Evolutionary conservation across 2,797 vertebrate species (phyloP).

Genomic region (Aeoliscus strigatus): DNA sequence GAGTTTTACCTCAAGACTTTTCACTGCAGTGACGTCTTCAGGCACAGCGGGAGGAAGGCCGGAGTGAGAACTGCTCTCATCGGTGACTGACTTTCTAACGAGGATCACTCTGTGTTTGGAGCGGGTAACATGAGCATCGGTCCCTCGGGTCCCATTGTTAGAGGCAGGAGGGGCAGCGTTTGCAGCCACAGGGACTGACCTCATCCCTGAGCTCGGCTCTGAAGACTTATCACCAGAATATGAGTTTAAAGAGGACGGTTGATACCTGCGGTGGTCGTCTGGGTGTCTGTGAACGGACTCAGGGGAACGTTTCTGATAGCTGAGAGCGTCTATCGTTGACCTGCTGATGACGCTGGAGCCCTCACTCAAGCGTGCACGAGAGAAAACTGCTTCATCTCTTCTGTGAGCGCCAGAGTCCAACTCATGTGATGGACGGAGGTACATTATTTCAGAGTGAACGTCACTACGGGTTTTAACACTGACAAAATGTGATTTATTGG

Average conservation of each 20-base stretch:
- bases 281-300: too few species aligned
- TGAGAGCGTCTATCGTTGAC: too few species aligned
- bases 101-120: constrained; percentile 35
- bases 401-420: too few species aligned
- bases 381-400: background rate
- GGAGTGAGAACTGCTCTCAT: background rate
- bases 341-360: too few species aligned
- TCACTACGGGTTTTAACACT: constrained; percentile 18
- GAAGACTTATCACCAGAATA: too few species aligned
- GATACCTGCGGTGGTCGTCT: too few species aligned
- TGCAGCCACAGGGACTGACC: constrained; percentile 2
- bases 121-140: constrained; percentile 43
- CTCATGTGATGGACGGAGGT: too few species aligned
- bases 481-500: constrained; percentile 4
- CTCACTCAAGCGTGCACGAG: too few species aligned
- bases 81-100: constrained; percentile 35
- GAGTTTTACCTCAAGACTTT: background rate
- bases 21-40: constrained; percentile 3
- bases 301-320: too few species aligned
- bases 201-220: too few species aligned
- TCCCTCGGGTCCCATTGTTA: constrained; percentile 31
- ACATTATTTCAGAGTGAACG: too few species aligned
- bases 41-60: background rate
- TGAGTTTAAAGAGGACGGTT: too few species aligned
- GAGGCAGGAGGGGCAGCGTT: constrained; percentile 28